phyloP scores from a whole-genome alignment of 2,113 vertebrate species.

The Menura novaehollandiae region DNA sequence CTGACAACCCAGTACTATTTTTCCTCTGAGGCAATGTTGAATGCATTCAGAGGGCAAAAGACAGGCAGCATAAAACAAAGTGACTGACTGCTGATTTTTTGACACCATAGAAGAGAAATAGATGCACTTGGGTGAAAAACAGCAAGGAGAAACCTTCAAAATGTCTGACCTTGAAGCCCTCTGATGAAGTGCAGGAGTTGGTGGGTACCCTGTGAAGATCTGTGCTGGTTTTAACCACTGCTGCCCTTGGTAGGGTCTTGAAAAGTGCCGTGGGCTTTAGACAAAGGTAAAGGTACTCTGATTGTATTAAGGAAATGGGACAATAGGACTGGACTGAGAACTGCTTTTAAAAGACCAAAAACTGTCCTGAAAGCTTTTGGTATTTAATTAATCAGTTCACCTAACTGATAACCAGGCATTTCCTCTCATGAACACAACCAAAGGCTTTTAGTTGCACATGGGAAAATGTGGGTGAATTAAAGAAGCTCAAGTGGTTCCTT shows the following conservation, averaged over 20 bases:
- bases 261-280: background rate
- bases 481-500: conserved; percentile 9
- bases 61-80: background rate
- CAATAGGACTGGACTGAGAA: background rate
- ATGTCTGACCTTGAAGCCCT: background rate
- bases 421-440: background rate
- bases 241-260: background rate
- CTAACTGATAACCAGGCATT: conserved; percentile 14
- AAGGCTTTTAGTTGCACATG: conserved; percentile 14
- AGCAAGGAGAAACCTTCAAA: background rate
- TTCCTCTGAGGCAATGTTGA: background rate
- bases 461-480: background rate
- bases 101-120: background rate
- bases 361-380: background rate
- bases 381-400: background rate
- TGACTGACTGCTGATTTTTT: background rate
- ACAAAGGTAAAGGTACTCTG: background rate
- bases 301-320: background rate
- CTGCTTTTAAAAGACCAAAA: background rate
- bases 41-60: background rate
- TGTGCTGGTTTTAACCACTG: background rate
- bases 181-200: background rate
- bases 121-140: background rate
- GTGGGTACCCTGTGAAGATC: background rate
- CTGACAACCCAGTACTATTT: background rate